These are phyloP conservation scores for Gopherus flavomarginatus DNA, from an alignment of 2,113 vertebrate species.

Conservation along the genomic window DNA sequence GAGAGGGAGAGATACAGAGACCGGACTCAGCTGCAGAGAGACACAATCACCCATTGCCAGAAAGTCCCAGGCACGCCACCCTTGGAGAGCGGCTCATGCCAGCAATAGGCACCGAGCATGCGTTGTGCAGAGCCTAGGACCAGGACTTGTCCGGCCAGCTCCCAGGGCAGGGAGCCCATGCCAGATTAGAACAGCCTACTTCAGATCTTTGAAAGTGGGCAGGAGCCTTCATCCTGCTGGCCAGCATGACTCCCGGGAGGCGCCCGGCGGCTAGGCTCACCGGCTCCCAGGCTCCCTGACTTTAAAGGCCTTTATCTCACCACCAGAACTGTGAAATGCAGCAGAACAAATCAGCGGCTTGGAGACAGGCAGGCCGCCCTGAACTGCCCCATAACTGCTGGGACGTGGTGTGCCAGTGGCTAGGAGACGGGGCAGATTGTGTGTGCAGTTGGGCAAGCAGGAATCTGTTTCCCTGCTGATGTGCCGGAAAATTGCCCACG, in stretches of 20 bases:
- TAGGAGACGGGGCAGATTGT: fast-evolving
- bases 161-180: not conserved
- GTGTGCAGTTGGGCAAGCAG: not conserved
- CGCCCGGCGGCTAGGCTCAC: not conserved
- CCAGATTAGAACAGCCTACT: too few species aligned
- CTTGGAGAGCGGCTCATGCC: fast-evolving
- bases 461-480: not conserved
- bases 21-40: not conserved
- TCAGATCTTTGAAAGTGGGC: not conserved
- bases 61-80: fast-evolving
- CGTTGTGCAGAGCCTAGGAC: not conserved
- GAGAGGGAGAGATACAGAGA: conserved; percentile 7
- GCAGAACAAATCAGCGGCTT: not conserved
- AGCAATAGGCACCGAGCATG: fast-evolving
- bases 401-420: not conserved
- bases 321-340: not conserved
- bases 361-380: too few species aligned
- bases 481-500: not conserved
- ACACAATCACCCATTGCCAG: not conserved
- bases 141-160: not conserved
- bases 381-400: not conserved
- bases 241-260: not conserved
- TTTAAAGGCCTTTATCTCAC: not conserved
- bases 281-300: too few species aligned
- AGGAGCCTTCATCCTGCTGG: not conserved